A percentile compares a stretch with the other conserved stretches of the same genome.
phyloP scores from a whole-genome alignment of 2,888 invertebrate species.

The Meta bourneti region DNA sequence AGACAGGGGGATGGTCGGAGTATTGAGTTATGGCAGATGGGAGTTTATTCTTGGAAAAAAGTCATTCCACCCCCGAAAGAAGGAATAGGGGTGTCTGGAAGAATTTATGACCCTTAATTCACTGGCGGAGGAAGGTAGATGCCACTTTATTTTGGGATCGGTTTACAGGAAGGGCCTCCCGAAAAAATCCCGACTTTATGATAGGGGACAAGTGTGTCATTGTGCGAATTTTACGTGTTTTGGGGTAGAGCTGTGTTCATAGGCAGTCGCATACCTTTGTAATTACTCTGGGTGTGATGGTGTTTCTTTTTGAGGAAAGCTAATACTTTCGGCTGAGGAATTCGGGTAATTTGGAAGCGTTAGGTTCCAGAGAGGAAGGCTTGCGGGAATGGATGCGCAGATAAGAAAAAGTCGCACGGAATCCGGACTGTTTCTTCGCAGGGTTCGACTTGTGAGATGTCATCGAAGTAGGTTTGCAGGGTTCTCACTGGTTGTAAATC shows the following conservation, averaged over 20 bases:
- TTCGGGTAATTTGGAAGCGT: background rate
- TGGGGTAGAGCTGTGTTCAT: no score
- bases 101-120: background rate
- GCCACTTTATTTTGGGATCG: conserved; percentile 28
- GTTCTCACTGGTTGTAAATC: no score
- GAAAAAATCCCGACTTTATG: background rate
- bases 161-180: background rate
- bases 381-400: background rate
- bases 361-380: background rate
- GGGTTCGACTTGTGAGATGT: background rate
- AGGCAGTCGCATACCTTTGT: background rate
- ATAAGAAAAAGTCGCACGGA: conserved; percentile 16
- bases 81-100: conserved; percentile 15
- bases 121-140: background rate
- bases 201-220: background rate
- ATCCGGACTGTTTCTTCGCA: background rate
- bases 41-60: conserved; percentile 30
- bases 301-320: background rate
- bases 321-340: background rate
- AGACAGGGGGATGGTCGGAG: conserved; percentile 17
- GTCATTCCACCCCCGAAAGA: background rate
- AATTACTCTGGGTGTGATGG: background rate
- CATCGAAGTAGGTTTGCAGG: background rate
- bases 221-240: background rate
- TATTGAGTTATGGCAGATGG: conserved; percentile 32